phyloP scores from a whole-genome alignment of 1,140 invertebrate species.

The Philopotamus ludificatus region DNA sequence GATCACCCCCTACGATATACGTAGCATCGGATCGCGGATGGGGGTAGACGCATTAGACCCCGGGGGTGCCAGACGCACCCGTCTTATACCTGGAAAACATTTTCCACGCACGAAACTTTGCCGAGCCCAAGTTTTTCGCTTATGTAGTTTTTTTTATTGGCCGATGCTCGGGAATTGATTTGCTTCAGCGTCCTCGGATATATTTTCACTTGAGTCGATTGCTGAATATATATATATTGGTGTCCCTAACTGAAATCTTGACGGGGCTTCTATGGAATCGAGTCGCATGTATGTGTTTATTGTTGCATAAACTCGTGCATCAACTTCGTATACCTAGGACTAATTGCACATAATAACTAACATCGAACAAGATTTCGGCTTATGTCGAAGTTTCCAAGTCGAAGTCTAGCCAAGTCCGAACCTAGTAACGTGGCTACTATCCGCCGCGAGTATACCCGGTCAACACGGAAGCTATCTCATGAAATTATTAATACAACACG shows the following conservation, averaged over 20 bases:
- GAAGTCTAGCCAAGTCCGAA: conserved; percentile 29
- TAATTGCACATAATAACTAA: conserved; percentile 41
- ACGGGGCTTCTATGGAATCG: background rate
- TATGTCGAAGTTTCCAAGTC: conserved; percentile 40
- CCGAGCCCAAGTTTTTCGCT: conserved; percentile 33
- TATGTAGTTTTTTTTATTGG: conserved; percentile 39
- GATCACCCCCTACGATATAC: background rate
- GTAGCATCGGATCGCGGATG: too few species aligned
- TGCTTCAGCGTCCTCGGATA: background rate
- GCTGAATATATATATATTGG: background rate
- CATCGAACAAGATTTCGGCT: conserved; percentile 41
- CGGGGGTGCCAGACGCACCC: too few species aligned
- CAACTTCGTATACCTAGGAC: conserved; percentile 23
- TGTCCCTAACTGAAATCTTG: background rate
- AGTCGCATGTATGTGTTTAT: background rate
- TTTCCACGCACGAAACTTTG: conserved; percentile 18
- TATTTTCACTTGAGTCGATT: background rate
- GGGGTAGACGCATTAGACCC: too few species aligned
- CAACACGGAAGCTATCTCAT: background rate
- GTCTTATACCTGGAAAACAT: conserved; percentile 3
- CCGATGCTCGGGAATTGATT: conserved; percentile 33
- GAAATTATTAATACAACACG: too few species aligned
- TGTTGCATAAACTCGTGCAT: background rate
- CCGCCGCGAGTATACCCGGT: background rate
- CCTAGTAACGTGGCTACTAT: conserved; percentile 10